A percentile compares a stretch with the other conserved stretches of the same genome.
These are phyloP conservation scores for Paramisgurnus dabryanus DNA, from an alignment of 2,113 vertebrate species.

Conservation along the genomic window DNA sequence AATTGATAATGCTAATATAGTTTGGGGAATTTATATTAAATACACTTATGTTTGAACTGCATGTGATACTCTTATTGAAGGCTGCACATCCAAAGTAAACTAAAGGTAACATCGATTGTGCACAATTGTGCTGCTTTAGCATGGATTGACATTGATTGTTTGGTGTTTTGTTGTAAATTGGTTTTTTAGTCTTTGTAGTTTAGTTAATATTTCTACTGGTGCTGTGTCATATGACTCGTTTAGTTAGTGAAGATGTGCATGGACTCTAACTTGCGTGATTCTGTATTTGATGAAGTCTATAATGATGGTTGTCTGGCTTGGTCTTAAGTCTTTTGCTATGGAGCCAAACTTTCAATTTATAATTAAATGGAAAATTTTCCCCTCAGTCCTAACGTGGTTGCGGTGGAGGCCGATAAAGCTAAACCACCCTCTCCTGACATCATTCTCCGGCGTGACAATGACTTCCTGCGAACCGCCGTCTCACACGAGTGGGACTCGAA, in stretches of 20 bases:
- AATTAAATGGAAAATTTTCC: conserved; percentile 37
- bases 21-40: neutral
- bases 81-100: too few species aligned
- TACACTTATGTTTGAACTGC: too few species aligned
- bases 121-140: neutral
- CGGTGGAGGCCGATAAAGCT: conserved; percentile 70
- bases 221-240: neutral
- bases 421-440: conserved; percentile 74
- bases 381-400: conserved; percentile 63
- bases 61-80: too few species aligned
- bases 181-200: neutral
- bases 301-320: neutral
- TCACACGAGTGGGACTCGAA: conserved; percentile 77
- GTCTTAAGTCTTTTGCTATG: neutral
- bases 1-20: too few species aligned
- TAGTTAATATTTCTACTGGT: neutral
- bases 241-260: neutral
- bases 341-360: neutral
- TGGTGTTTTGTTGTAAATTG: too few species aligned
- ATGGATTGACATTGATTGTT: neutral
- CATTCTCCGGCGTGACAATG: conserved; percentile 84
- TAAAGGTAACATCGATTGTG: too few species aligned
- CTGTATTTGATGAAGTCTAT: neutral
- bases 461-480: conserved; percentile 74
- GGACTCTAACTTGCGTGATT: conserved; percentile 1